Percentiles rank a stretch among this genome's conserved stretches.
phyloP scores from a whole-genome alignment of 2,113 vertebrate genomes.

The Callipepla californica region DNA sequence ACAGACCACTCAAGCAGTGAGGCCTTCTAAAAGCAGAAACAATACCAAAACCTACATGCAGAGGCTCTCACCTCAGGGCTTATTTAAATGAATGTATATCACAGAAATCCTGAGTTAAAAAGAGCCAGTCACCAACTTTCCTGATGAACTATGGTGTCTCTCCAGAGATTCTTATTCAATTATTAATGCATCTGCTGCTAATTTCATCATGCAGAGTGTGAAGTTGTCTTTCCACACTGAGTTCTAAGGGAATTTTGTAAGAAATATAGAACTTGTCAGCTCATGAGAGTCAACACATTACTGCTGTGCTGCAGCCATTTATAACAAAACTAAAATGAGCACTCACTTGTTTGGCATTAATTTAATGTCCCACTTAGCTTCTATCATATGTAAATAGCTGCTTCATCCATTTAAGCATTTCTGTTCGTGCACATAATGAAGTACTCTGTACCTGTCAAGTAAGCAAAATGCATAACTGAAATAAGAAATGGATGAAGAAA shows the following conservation, averaged over 20 bases:
- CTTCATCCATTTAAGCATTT: constrained; percentile 69
- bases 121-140: constrained; percentile 16
- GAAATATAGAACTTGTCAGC: constrained; percentile 60
- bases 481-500: constrained; percentile 71
- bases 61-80: background rate
- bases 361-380: constrained; percentile 72
- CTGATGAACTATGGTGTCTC: background rate
- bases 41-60: background rate
- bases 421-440: constrained; percentile 54
- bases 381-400: constrained; percentile 66
- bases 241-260: constrained; percentile 59
- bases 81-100: background rate
- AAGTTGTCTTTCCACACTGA: constrained; percentile 57
- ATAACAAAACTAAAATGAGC: constrained; percentile 66
- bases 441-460: constrained; percentile 65
- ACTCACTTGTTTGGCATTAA: constrained; percentile 75
- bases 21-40: background rate
- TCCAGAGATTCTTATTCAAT: constrained; percentile 56
- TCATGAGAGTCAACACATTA: constrained; percentile 62
- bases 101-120: constrained; percentile 19
- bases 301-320: constrained; percentile 46
- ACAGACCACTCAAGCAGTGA: background rate
- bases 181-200: constrained; percentile 67
- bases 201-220: constrained; percentile 64
- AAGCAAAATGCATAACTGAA: constrained; percentile 72